phyloP scores from a whole-genome alignment of 2,888 invertebrate genomes.

The Drepanosiphum platanoidis region DNA sequence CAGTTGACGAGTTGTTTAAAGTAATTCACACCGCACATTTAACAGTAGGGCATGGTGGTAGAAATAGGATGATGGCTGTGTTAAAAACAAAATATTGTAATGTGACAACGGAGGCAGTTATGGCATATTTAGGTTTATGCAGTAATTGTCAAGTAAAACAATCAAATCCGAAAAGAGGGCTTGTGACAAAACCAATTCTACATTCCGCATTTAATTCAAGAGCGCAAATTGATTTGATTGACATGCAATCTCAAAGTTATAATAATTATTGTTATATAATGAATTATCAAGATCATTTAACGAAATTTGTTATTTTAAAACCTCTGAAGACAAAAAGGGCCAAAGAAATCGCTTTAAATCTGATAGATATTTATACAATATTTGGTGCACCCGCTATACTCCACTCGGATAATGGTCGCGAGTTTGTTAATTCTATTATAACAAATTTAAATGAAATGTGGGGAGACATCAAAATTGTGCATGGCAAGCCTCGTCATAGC shows the following conservation, averaged over 20 bases:
- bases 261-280: not conserved
- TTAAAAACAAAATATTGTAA: not conserved
- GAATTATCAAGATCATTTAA: not conserved
- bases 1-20: not conserved
- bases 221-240: too few species aligned
- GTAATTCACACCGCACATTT: not conserved
- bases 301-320: not conserved
- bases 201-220: too few species aligned
- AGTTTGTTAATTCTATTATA: constrained; percentile 40
- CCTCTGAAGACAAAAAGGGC: not conserved
- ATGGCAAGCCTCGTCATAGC: constrained; percentile 39
- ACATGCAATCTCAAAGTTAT: not conserved
- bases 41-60: constrained; percentile 16
- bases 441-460: constrained; percentile 31
- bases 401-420: not conserved
- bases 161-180: too few species aligned
- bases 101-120: too few species aligned
- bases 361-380: not conserved
- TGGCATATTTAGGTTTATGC: too few species aligned
- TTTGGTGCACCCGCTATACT: not conserved
- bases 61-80: not conserved
- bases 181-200: too few species aligned
- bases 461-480: constrained; percentile 32
- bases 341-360: not conserved
- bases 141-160: too few species aligned